phyloP scores from a whole-genome alignment of 2,888 invertebrate species.

The Harpagoxenus sublaevis region DNA sequence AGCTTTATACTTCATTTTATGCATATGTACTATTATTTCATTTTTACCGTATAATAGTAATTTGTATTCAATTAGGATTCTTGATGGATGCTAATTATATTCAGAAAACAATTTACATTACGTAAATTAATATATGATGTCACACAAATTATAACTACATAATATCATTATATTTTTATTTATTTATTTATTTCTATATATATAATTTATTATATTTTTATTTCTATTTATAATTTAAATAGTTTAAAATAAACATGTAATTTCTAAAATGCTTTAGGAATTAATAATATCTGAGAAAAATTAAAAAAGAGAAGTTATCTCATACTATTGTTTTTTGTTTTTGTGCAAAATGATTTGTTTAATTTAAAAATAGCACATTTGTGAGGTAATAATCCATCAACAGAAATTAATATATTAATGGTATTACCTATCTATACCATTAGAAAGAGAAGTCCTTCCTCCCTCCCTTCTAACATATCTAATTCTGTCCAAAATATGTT shows the following conservation, averaged over 20 bases:
- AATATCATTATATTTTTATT: not conserved
- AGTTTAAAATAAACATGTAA: not conserved
- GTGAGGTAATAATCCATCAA: constrained; percentile 9
- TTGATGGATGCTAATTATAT: not conserved
- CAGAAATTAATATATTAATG: constrained; percentile 25
- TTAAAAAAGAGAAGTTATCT: not conserved
- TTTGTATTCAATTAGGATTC: not conserved
- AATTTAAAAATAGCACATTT: not conserved
- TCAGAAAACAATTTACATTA: not conserved
- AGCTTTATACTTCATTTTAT: not conserved
- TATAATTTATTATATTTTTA: not conserved
- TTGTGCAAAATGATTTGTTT: not conserved
- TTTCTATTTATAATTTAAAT: not conserved
- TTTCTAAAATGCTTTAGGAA: not conserved
- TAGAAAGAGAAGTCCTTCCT: not conserved
- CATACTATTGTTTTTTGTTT: not conserved
- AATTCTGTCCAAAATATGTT: constrained; percentile 66
- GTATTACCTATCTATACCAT: not conserved
- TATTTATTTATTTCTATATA: not conserved
- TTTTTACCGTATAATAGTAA: not conserved
- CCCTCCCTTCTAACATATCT: not conserved
- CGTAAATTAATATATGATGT: not conserved
- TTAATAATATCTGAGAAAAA: not conserved
- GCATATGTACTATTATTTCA: not conserved
- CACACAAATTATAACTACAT: not conserved